Base-by-base conservation (phyloP, 2,888 invertebrate genomes). In the Lissocephala sabroskyi region DNA sequence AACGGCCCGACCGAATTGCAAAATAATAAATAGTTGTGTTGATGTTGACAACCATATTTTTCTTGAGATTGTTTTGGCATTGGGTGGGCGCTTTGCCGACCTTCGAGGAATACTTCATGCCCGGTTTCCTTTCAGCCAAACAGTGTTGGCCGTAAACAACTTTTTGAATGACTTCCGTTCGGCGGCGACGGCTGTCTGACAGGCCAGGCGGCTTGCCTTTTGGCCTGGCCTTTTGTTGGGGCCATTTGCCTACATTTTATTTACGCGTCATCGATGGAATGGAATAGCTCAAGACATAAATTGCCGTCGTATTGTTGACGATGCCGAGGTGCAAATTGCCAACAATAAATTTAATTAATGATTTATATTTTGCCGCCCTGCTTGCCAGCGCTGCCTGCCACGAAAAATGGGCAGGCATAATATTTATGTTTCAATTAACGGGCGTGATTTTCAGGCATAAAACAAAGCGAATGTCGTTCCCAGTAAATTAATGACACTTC, bases 271-370 rank as follows among this genome's bases (percentile, higher is more conserved):
- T 43, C 45, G 47, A 40, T 52, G 52, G 53, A 58, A 53, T 59
- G 52, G 52, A 50, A 54, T 55, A 45, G 48, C 62, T 49, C 48
- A 35, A 53, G 61, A 63, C 70, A 71, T 76, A 68, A 76, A 76
- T 73, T 70, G 59, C 61, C 55, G 41, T 49, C 47, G 23, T 7
- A 23, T 23, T 23, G 23, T 23, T 23, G 23, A 23, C n/a, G n/a
- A n/a, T 57, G 66, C 56, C 36, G 58, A 77, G 71, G 71, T 71
- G 71, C 65, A 65, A 71, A 71, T 61, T 76, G 77, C 56, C 52
- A 60, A 54, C 65, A 65, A 74, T 71, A 71, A 71, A 76, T 73
- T 74, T 74, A 58, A 70, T 71, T 74, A 74, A 71, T 74, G 77
- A 77, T 71, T 76, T 65, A 65, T 65, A 50, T 16, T 29, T 7